Evolutionary conservation across 2,797 vertebrate genomes (phyloP), one percentile per base, ranked within the genome.

Genomic region (Acridotheres tristis): DNA sequence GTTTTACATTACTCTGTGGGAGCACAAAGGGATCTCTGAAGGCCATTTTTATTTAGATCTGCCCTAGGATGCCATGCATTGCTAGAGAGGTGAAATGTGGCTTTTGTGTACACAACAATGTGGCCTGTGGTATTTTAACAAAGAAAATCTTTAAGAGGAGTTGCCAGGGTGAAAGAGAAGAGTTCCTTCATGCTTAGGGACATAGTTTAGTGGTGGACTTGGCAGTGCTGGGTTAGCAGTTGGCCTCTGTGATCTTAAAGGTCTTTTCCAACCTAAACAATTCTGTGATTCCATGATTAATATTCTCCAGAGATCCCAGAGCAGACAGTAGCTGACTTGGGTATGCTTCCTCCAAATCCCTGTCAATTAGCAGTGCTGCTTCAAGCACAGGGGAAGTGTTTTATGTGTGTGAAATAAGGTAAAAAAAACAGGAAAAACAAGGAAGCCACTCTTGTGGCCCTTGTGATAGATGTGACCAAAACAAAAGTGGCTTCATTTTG

Each of bases 401-500:
- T 38, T 23, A 18, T 12, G 18, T 15, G 7, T 3, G 1, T 57
- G 47, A 65, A 93, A 82, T 21, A 48, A 58, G 25, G 67, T 47
- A 4, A 51, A 47, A 47, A 4, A 16, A 27, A 0, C 2, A 51
- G 34, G 20, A 40, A 75, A 81, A 81, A 26, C 7, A n/a, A 76
- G 58, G 13, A 13, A 66, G 18, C 17, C 13, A 42, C 8, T 47
- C 42, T 36, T n/a, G 25, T n/a, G 27, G 27, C 17, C 27, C 14
- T 84, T 36, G 15, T 13, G 3, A 61, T 3, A 67, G n/a, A 6
- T 9, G 17, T 14, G 42, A 61, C 10, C 4, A 23, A 43, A 62
- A n/a, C 20, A 29, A 18, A 29, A 2, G 25, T 7, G 5, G 4
- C 0, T 2, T 7, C 16, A 5, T 36, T 67, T 55, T 63, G 68